These are phyloP conservation scores for Abrostola tripartita DNA, from an alignment of 2,888 invertebrate species.

Conservation along the genomic window DNA sequence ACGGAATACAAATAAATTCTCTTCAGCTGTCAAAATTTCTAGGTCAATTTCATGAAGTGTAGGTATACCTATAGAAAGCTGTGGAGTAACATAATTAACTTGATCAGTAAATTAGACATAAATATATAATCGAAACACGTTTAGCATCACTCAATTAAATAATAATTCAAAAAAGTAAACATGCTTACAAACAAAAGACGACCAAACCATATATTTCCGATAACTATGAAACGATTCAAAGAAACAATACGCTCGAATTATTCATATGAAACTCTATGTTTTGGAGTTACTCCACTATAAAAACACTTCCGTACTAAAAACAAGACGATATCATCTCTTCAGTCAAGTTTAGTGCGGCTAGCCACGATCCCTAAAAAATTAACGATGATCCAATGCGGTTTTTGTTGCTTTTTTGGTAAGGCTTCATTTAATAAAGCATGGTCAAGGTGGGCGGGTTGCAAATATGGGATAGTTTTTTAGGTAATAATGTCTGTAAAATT, in stretches of 20 bases:
- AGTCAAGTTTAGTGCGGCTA: conserved; percentile 61
- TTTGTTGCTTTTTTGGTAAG: conserved; percentile 44
- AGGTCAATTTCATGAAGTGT: too few relatives aligned
- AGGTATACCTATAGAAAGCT: too few relatives aligned
- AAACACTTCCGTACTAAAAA: conserved; percentile 72
- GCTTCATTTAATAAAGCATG: conserved; percentile 57
- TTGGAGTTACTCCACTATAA: conserved; percentile 63
- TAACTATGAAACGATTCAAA: conserved; percentile 12
- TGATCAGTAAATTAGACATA: too few relatives aligned
- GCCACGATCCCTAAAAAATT: conserved; percentile 40
- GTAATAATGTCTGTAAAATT: conserved; percentile 25
- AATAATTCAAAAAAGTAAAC: not conserved
- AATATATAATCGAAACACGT: too few relatives aligned
- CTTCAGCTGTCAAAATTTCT: too few relatives aligned
- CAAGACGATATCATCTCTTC: conserved; percentile 64
- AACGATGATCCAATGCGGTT: conserved; percentile 39
- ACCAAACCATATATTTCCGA: conserved; percentile 6
- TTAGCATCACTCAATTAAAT: not conserved
- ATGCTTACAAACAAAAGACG: conserved; percentile 13
- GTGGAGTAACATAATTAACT: too few relatives aligned
- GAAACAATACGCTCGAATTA: conserved; percentile 39
- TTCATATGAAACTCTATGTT: conserved; percentile 46
- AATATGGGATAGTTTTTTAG: conserved; percentile 24
- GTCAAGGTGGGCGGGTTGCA: conserved; percentile 49
- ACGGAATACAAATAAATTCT: not conserved